Evolutionary conservation across 1,140 invertebrate genomes (phyloP).

Genomic region (Ceratosolen solmsi): DNA sequence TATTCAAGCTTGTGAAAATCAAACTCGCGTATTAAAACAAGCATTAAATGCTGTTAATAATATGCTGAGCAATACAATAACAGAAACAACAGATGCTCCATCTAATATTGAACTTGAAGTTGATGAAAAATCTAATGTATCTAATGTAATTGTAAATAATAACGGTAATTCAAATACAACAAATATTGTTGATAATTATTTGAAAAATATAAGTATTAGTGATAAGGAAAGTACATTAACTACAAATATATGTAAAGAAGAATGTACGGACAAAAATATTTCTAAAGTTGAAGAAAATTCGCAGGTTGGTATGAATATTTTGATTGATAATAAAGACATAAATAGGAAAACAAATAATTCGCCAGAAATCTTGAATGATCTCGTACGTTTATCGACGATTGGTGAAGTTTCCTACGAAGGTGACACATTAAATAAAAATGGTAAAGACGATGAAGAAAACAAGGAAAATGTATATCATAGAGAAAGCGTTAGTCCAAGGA

Average conservation of each 20-base stretch:
- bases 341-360: constrained; percentile 31
- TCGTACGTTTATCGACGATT: constrained; percentile 42
- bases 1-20: constrained; percentile 43
- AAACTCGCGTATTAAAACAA: constrained; percentile 39
- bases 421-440: constrained; percentile 30
- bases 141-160: constrained; percentile 11
- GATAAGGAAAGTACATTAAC: not conserved
- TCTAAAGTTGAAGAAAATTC: constrained; percentile 14
- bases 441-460: constrained; percentile 7
- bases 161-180: not conserved
- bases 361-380: constrained; percentile 21
- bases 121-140: constrained; percentile 7
- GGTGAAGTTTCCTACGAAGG: constrained; percentile 46
- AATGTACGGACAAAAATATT: not conserved
- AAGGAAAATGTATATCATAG: constrained; percentile 14
- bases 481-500: not conserved
- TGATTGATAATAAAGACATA: constrained; percentile 6
- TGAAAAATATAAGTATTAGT: constrained; percentile 12
- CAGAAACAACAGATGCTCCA: not conserved
- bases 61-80: not conserved
- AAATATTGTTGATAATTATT: not conserved
- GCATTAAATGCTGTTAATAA: constrained; percentile 42
- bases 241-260: constrained; percentile 4
- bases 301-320: not conserved
- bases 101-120: not conserved